Percentiles rank a stretch among this genome's conserved stretches.
phyloP scores from a whole-genome alignment of 1,140 invertebrate genomes.

The Drosophila kanapiae region DNA sequence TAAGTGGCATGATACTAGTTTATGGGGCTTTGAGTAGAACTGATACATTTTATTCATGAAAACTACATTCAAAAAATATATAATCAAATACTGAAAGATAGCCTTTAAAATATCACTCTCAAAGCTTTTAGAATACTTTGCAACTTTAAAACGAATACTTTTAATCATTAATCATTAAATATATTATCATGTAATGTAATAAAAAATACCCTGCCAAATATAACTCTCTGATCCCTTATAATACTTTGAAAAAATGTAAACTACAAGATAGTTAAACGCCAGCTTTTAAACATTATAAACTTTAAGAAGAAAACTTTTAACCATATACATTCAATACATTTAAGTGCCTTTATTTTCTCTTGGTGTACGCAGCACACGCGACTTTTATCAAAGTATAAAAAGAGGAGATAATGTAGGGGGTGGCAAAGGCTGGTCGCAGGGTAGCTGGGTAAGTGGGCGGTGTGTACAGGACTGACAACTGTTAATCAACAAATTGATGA shows the following conservation, averaged over 20 bases:
- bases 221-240: no score
- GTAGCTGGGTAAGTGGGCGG: background rate
- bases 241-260: no score
- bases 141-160: no score
- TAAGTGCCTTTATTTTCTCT: background rate
- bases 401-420: background rate
- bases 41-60: no score
- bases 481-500: conserved; percentile 57
- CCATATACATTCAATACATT: background rate
- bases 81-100: background rate
- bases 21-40: background rate
- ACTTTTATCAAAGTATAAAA: conserved; percentile 27
- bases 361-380: conserved; percentile 16
- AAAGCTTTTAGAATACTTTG: no score
- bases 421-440: background rate
- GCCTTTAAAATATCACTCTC: background rate
- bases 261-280: no score
- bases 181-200: no score
- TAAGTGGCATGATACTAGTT: background rate
- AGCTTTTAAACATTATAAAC: no score
- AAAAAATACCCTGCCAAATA: no score
- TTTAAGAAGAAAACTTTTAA: background rate
- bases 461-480: conserved; percentile 20
- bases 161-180: no score
- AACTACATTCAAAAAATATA: background rate